These are phyloP conservation scores for Leptopilina clavipes DNA, from an alignment of 1,140 invertebrate species.

Conservation along the genomic window DNA sequence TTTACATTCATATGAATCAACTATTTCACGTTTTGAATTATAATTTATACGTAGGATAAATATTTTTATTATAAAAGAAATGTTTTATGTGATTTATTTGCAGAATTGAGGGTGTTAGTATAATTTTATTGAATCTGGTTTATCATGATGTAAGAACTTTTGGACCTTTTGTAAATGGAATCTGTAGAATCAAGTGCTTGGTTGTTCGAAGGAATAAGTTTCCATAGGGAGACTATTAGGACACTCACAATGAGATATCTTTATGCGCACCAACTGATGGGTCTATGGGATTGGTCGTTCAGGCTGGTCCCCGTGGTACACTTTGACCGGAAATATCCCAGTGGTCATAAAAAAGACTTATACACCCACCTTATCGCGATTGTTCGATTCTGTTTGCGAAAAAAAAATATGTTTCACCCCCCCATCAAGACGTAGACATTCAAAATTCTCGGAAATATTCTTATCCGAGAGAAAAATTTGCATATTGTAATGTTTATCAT, in stretches of 20 bases:
- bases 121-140: conserved; percentile 1
- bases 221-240: conserved; percentile 60
- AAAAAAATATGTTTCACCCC: too few relatives aligned
- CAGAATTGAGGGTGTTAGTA: background rate
- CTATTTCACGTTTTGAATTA: too few relatives aligned
- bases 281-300: conserved; percentile 61
- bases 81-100: background rate
- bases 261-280: conserved; percentile 61
- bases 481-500: too few relatives aligned
- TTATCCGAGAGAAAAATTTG: too few relatives aligned
- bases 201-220: conserved; percentile 54
- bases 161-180: conserved; percentile 47
- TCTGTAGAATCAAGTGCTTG: conserved; percentile 20
- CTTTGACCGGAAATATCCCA: conserved; percentile 65
- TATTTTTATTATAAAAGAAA: background rate
- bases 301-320: conserved; percentile 62
- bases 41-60: too few relatives aligned
- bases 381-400: conserved; percentile 48
- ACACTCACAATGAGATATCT: conserved; percentile 66
- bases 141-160: conserved; percentile 32
- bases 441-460: too few relatives aligned
- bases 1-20: too few relatives aligned
- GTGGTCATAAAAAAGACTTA: conserved; percentile 67
- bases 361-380: conserved; percentile 56
- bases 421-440: too few relatives aligned